Evolutionary conservation across 2,888 invertebrate species (phyloP).

Genomic region (Archaeoteleia sp.): DNA sequence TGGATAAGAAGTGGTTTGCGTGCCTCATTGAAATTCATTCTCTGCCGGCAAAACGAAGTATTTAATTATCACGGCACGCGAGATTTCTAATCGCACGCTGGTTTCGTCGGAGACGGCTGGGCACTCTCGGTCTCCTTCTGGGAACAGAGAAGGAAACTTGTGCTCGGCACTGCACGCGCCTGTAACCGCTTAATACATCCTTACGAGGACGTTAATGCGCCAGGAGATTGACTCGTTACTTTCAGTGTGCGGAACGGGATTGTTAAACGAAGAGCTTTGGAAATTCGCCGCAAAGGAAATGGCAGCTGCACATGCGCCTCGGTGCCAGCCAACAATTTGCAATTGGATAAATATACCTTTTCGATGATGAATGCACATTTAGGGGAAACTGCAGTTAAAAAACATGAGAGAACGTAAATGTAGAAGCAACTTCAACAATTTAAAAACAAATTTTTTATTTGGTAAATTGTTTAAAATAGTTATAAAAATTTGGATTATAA

Average conservation of each 20-base stretch:
- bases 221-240: conserved; percentile 61
- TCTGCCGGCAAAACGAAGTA: conserved; percentile 43
- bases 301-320: conserved; percentile 30
- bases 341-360: too few species aligned
- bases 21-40: conserved; percentile 52
- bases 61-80: conserved; percentile 51
- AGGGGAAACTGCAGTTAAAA: too few species aligned
- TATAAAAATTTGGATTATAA: too few species aligned
- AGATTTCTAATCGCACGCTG: conserved; percentile 50
- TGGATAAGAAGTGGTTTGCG: conserved; percentile 43
- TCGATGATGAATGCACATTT: too few species aligned
- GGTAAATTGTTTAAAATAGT: too few species aligned
- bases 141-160: conserved; percentile 41
- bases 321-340: conserved; percentile 22
- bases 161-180: conserved; percentile 45
- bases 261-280: conserved; percentile 27
- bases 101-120: conserved; percentile 38
- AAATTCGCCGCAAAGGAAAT: conserved; percentile 32
- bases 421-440: too few species aligned
- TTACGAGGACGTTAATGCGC: conserved; percentile 56
- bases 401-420: too few species aligned
- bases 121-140: conserved; percentile 31
- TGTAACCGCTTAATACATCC: conserved; percentile 50
- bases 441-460: too few species aligned
- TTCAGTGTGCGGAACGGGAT: conserved; percentile 50